These are phyloP conservation scores for Leptinotarsa peninsularis DNA, from an alignment of 2,888 invertebrate species.

Conservation along the genomic window DNA sequence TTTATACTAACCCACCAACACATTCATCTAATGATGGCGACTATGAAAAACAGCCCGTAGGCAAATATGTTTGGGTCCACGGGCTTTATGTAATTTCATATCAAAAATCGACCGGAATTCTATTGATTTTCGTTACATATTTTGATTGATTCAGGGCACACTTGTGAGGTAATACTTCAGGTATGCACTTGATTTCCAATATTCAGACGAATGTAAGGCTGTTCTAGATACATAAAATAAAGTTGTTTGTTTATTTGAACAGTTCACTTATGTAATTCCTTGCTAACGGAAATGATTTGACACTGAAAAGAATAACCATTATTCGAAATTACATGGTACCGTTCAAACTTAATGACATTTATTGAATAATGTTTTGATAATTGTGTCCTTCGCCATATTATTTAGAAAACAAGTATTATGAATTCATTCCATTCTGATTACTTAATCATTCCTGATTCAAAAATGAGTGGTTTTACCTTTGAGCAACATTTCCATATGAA, in stretches of 20 bases:
- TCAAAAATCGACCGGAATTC: conserved; percentile 36
- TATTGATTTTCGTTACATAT: conserved; percentile 25
- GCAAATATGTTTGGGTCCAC: conserved; percentile 30
- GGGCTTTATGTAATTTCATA: conserved; percentile 35
- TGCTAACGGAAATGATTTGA: conserved; percentile 4
- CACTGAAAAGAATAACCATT: not conserved
- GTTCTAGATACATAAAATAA: conserved; percentile 19
- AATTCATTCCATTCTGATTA: too few species aligned
- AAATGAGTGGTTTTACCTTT: too few species aligned
- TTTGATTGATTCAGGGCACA: conserved; percentile 37
- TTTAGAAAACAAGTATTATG: too few species aligned
- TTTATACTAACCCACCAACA: conserved; percentile 37
- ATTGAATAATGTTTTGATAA: too few species aligned
- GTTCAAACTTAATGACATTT: too few species aligned
- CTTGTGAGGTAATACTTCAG: conserved; percentile 24
- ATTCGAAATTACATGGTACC: not conserved
- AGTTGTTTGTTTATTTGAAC: not conserved
- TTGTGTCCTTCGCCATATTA: too few species aligned
- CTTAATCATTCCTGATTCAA: too few species aligned
- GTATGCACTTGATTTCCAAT: conserved; percentile 10
- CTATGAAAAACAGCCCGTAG: conserved; percentile 30
- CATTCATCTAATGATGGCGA: conserved; percentile 35
- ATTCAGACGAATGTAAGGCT: conserved; percentile 1
- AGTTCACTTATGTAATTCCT: not conserved
- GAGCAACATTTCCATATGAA: too few species aligned